Evolutionary conservation across 2,797 vertebrate species (phyloP).

Genomic region (Sebastes vulpes): DNA sequence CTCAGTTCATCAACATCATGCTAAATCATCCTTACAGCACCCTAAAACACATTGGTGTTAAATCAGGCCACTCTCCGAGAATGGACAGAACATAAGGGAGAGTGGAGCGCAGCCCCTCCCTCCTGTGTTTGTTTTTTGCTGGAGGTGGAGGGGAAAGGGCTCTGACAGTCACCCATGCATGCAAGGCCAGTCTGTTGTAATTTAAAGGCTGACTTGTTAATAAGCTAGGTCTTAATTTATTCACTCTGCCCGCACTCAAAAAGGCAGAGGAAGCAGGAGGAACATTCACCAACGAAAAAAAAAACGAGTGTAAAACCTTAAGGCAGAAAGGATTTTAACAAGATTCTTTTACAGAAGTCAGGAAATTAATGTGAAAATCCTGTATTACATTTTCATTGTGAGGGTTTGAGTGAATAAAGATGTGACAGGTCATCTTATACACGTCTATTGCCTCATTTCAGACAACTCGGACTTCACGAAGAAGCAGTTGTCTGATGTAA

Average conservation of each 20-base stretch:
- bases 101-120: conserved; percentile 28
- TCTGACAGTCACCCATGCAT: conserved; percentile 68
- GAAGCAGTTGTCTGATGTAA: too few relatives aligned
- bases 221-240: conserved; percentile 55
- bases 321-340: neutral
- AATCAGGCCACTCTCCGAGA: conserved; percentile 39
- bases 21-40: conserved; percentile 15
- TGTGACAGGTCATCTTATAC: neutral
- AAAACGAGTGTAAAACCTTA: neutral
- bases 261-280: neutral
- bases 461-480: neutral
- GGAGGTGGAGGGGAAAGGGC: conserved; percentile 49
- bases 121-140: conserved; percentile 60
- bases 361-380: neutral
- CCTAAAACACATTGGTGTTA: conserved; percentile 25
- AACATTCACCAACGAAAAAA: neutral
- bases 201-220: conserved; percentile 74
- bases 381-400: neutral
- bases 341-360: neutral
- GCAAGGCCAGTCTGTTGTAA: conserved; percentile 71
- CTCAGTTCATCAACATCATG: conserved; percentile 6
- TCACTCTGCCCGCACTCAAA: conserved; percentile 3
- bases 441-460: neutral
- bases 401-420: neutral
- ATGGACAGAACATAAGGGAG: conserved; percentile 25